phyloP scores from a whole-genome alignment of 1,140 invertebrate genomes.

The Papilio dardanus region DNA sequence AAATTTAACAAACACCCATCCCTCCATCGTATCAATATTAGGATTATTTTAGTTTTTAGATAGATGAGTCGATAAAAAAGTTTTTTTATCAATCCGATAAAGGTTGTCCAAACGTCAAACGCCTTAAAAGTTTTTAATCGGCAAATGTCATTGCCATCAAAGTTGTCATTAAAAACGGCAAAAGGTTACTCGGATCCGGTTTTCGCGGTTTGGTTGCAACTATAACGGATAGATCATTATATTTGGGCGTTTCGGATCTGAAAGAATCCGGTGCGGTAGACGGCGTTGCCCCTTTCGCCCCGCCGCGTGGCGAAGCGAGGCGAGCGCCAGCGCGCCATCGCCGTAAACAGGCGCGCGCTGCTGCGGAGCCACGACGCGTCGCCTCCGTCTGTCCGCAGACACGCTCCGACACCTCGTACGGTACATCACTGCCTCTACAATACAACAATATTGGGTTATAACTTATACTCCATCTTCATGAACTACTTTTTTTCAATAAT shows the following conservation, averaged over 20 bases:
- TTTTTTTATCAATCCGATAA: neutral
- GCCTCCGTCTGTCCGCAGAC: conserved; percentile 40
- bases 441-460: neutral
- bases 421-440: neutral
- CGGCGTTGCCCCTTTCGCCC: conserved; percentile 56
- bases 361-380: conserved; percentile 53
- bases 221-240: conserved; percentile 29
- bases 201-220: conserved; percentile 29
- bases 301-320: conserved; percentile 51
- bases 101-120: conserved; percentile 14
- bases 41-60: no score
- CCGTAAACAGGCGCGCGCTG: conserved; percentile 61
- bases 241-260: conserved; percentile 35
- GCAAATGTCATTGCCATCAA: neutral
- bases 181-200: conserved; percentile 25
- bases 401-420: neutral
- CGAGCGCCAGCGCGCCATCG: conserved; percentile 44
- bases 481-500: conserved; percentile 28
- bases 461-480: neutral
- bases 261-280: conserved; percentile 48
- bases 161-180: conserved; percentile 10
- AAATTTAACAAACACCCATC: no score
- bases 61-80: conserved; percentile 7
- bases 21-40: no score
- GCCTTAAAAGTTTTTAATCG: conserved; percentile 8